Conservation (phyloP, 1,140 invertebrate genomes). For the Eurosta solidaginis region DNA sequence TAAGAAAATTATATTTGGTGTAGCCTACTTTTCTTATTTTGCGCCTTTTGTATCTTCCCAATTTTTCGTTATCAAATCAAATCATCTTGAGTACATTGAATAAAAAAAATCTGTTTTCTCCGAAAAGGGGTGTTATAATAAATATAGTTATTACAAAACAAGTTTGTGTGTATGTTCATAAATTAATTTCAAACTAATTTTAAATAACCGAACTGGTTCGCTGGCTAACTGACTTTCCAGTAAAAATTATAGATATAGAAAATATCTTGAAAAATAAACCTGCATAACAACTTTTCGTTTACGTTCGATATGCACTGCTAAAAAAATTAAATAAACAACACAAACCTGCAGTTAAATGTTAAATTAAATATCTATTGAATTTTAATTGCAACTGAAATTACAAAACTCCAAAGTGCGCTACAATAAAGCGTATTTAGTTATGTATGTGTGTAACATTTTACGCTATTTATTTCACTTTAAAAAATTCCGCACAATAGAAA, state of each 20-base stretch:
- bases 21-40: too few relatives aligned
- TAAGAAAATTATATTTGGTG: too few relatives aligned
- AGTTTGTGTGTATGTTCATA: too few relatives aligned
- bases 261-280: not conserved
- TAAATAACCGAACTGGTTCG: slow-evolving; percentile 20
- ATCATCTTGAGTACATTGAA: too few relatives aligned
- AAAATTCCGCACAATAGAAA: slow-evolving; percentile 18
- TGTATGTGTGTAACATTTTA: not conserved
- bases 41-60: too few relatives aligned
- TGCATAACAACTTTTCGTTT: slow-evolving; percentile 5
- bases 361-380: slow-evolving; percentile 26
- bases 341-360: not conserved
- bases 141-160: too few relatives aligned
- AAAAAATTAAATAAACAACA: not conserved
- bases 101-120: too few relatives aligned
- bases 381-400: slow-evolving; percentile 27
- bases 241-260: not conserved
- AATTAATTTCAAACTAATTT: not conserved
- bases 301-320: not conserved
- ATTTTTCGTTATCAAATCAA: too few relatives aligned
- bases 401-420: slow-evolving; percentile 15
- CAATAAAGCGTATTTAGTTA: not conserved
- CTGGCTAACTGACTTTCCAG: slow-evolving; percentile 15
- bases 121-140: too few relatives aligned
- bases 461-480: slow-evolving; percentile 8